Conservation (phyloP, 2,797 vertebrate genomes). For the Danio albolineatus region DNA sequence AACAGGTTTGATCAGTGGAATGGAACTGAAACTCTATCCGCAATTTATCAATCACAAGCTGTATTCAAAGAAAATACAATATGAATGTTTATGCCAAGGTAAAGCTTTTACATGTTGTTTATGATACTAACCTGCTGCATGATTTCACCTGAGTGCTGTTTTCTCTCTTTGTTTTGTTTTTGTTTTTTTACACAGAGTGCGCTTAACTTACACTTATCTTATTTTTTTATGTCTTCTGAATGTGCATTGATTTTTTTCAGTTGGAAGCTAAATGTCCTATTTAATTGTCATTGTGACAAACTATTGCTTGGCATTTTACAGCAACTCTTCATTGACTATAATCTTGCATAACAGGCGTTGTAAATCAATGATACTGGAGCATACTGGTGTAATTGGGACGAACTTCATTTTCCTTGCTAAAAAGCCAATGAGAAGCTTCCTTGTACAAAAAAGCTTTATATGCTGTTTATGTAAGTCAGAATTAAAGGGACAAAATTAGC, state of each 20-base stretch:
- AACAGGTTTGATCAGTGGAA: conserved; percentile 45
- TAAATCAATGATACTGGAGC: conserved; percentile 36
- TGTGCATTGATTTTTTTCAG: conserved; percentile 23
- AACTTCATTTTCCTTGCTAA: not conserved
- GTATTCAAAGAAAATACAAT: conserved; percentile 49
- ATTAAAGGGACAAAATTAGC: not conserved
- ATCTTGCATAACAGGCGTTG: not conserved
- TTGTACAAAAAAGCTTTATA: conserved; percentile 21
- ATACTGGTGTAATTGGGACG: conserved; percentile 4
- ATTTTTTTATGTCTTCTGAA: conserved; percentile 8
- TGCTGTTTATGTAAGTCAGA: not conserved
- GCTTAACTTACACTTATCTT: not conserved
- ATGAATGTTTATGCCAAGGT: conserved; percentile 37
- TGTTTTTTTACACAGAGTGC: conserved; percentile 30
- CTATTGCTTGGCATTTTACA: conserved; percentile 13
- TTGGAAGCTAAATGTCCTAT: not conserved
- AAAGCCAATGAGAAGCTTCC: not conserved
- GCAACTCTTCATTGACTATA: conserved; percentile 3
- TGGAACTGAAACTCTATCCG: conserved; percentile 31
- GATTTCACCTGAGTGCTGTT: conserved; percentile 12
- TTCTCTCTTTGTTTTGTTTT: not conserved
- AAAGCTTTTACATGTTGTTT: conserved; percentile 64
- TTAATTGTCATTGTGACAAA: conserved; percentile 9
- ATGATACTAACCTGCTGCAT: conserved; percentile 80
- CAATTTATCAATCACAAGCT: conserved; percentile 64